Evolutionary conservation across 92 coral and sea anemone species (phyloP).

Genomic region (Zoanthus solanderi): DNA sequence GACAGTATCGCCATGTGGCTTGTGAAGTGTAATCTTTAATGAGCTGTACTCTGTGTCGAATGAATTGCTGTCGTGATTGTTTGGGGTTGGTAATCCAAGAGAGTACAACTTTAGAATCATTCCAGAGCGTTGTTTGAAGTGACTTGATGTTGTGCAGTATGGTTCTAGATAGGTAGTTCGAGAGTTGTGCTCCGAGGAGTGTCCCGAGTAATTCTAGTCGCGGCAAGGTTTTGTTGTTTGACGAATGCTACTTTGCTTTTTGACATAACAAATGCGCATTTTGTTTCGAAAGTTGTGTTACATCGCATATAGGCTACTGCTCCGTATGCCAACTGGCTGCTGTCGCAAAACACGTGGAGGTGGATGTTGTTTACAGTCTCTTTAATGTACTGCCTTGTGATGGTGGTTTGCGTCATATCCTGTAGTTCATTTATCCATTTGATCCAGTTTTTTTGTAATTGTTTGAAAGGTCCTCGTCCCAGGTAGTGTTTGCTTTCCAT

Average conservation of each 20-base stretch:
- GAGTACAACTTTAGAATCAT: slow-evolving; percentile 41
- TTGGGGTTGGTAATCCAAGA: slow-evolving; percentile 38
- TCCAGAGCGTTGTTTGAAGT: slow-evolving; percentile 38
- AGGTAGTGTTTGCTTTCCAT: slow-evolving; percentile 29
- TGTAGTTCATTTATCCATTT: slow-evolving; percentile 44
- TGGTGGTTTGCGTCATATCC: slow-evolving; percentile 19
- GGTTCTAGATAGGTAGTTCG: slow-evolving; percentile 1
- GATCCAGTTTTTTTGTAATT: slow-evolving; percentile 48
- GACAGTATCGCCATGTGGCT: slow-evolving; percentile 49
- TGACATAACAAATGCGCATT: slow-evolving; percentile 29
- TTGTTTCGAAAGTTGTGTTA: neutral
- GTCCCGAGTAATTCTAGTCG: slow-evolving; percentile 63
- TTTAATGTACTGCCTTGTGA: slow-evolving; percentile 42
- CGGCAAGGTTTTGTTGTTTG: slow-evolving; percentile 40
- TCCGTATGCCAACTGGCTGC: slow-evolving; percentile 26
- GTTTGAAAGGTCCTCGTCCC: slow-evolving; percentile 48
- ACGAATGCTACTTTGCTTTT: slow-evolving; percentile 59
- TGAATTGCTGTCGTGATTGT: slow-evolving; percentile 26
- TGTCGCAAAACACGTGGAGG: slow-evolving; percentile 49
- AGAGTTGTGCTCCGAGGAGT: slow-evolving; percentile 38
- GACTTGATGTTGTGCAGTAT: neutral
- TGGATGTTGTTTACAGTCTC: slow-evolving; percentile 17
- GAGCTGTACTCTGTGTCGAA: slow-evolving; percentile 47
- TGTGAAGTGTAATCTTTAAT: slow-evolving; percentile 36
- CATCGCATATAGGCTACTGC: slow-evolving; percentile 10